Evolutionary conservation across 2,888 invertebrate genomes (phyloP), one percentile per base, ranked within the genome.

Genomic region (Charanyca ferruginea): DNA sequence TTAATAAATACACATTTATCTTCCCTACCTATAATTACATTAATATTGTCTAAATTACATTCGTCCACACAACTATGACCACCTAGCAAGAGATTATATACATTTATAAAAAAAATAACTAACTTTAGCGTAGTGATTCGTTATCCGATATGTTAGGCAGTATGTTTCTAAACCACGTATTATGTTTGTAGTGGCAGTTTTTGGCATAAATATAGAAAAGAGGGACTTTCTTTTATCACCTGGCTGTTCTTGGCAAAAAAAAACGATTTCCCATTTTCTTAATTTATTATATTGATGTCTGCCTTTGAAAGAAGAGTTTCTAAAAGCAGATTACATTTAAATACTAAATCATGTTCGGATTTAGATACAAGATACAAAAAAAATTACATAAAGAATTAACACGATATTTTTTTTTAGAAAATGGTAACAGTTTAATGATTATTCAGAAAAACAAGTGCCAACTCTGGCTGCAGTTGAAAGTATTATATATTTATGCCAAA

Each of bases 1-100:
- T 79, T 65, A 75, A 76, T 80, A 81, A 84, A 73, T 81, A 83
- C 79, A 81, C 71, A 76, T 79, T 81, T 73, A 77, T 83, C 75
- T 80, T 73, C 62, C 75, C 88, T 87, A 80, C 73, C 87, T 88
- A 85, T 81, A 86, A 89, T 89, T 91, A 83, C 69, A 85, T 85
- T 92, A 93, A 92, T 94, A 94, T 94, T 94, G 94, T 94, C 93
- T 94, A 93, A 90, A 89, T 91, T 91, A 93, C 90, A 89, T 91
- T 89, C 81, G 87, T 86, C 89, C 89, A 90, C 85, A 87, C 87
- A 80, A 85, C 84, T 87, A 85, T 83, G 70, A 81, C 79, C 83
- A 85, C 85, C 91, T 92, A 93, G 93, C 91, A 87, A 91, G 86
- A 90, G 89, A 88, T 89, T 90, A 83, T 87, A 86, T 90, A 91